Percentiles rank a stretch among this genome's conserved stretches.
These are phyloP conservation scores for Numenius arquata DNA, from an alignment of 2,113 vertebrate species.

Conservation along the genomic window DNA sequence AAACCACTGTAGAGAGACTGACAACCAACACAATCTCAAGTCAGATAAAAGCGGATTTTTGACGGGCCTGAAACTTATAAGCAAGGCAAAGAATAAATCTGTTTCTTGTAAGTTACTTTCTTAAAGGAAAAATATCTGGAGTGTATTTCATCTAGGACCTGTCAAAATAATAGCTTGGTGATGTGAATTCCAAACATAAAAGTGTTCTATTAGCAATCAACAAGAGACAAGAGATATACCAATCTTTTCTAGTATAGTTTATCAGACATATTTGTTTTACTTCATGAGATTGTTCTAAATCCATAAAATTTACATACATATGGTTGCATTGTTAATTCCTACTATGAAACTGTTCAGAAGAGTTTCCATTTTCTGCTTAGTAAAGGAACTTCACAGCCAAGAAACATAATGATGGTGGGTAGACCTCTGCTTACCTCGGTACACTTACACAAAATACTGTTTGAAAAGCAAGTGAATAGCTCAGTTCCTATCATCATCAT, in stretches of 20 bases:
- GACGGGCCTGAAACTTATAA: constrained; percentile 52
- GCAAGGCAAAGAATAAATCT: constrained; percentile 50
- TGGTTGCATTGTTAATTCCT: constrained; percentile 22
- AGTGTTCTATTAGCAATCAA: constrained; percentile 58
- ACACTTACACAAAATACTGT: not conserved
- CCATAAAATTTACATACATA: constrained; percentile 52
- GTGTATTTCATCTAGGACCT: constrained; percentile 50
- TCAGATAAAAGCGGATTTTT: constrained; percentile 64
- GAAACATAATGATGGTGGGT: not conserved
- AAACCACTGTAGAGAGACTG: constrained; percentile 35
- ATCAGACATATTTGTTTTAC: constrained; percentile 60
- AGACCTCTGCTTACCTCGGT: not conserved
- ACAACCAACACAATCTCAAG: constrained; percentile 59
- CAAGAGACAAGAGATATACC: constrained; percentile 49
- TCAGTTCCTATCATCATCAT: not conserved
- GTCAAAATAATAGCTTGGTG: constrained; percentile 55
- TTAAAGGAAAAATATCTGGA: constrained; percentile 47
- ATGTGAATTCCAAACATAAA: constrained; percentile 59
- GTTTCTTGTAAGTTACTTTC: constrained; percentile 25
- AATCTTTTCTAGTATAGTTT: constrained; percentile 8
- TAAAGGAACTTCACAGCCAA: not conserved
- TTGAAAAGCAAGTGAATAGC: not conserved
- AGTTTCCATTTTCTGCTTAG: not conserved
- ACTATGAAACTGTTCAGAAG: not conserved
- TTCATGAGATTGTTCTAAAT: constrained; percentile 59